A percentile compares a stretch with the other conserved stretches of the same genome.
These are phyloP conservation scores for Propithecus coquereli DNA, from an alignment of 2,113 vertebrate species.

Conservation along the genomic window DNA sequence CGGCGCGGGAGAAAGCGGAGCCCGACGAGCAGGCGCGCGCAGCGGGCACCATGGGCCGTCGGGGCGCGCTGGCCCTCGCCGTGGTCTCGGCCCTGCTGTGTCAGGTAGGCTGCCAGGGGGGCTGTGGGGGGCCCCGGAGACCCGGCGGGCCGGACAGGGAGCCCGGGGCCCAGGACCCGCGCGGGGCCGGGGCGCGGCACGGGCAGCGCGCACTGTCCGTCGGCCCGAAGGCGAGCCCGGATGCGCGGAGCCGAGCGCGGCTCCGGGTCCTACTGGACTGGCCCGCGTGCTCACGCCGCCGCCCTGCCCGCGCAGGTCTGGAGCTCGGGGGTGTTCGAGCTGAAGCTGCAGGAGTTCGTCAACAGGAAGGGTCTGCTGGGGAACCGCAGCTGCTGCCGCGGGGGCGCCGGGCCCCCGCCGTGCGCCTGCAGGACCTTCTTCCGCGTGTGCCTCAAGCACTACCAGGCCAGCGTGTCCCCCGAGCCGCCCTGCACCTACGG, in stretches of 20 bases:
- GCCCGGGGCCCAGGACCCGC: neutral
- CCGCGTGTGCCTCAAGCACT: conserved; percentile 97
- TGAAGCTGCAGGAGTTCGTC: conserved; percentile 98
- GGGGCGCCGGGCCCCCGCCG: conserved; percentile 84
- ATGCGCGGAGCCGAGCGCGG: neutral
- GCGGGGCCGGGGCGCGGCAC: neutral
- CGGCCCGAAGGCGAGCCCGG: neutral
- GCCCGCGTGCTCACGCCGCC: neutral
- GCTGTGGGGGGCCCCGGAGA: neutral
- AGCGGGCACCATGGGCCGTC: conserved; percentile 89
- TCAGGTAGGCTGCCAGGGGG: conserved; percentile 86
- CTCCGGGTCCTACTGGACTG: too few relatives aligned
- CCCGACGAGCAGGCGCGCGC: conserved; percentile 39
- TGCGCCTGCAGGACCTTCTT: conserved; percentile 99
- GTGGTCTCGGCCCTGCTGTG: conserved; percentile 88
- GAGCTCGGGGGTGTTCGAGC: conserved; percentile 95
- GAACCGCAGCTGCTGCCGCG: conserved; percentile 93
- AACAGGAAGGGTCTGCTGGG: conserved; percentile 94
- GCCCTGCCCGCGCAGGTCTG: conserved; percentile 82
- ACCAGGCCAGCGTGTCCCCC: conserved; percentile 95
- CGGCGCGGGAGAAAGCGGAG: neutral
- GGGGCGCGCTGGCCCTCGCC: conserved; percentile 86
- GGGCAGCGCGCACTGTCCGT: neutral
- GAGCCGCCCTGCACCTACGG: conserved; percentile 99
- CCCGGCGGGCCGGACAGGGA: neutral